Percentiles rank a stretch among this genome's conserved stretches.
Evolutionary conservation across 2,888 invertebrate genomes (phyloP).

Genomic region (Metellina segmentata): DNA sequence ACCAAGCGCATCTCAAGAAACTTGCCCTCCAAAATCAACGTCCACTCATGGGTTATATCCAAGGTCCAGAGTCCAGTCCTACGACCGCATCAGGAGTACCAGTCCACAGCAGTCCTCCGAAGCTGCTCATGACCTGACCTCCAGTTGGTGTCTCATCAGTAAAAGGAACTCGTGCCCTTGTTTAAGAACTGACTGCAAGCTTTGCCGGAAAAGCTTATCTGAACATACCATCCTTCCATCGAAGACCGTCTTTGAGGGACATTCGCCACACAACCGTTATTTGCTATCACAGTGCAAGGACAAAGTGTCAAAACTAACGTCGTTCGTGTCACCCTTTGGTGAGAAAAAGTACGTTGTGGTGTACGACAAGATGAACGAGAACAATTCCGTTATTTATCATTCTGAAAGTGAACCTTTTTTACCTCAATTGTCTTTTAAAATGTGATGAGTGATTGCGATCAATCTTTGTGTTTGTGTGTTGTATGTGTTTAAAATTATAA

Average conservation of each 20-base stretch:
- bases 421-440: not conserved
- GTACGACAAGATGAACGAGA: not conserved
- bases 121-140: not conserved
- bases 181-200: not conserved
- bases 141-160: slow-evolving; percentile 1
- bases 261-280: too few relatives aligned
- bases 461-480: too few relatives aligned
- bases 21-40: not conserved
- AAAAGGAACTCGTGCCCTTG: slow-evolving; percentile 13
- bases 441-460: not conserved
- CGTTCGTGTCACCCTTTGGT: not conserved
- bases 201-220: not conserved
- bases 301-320: slow-evolving; percentile 6
- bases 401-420: slow-evolving; percentile 36
- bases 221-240: not conserved
- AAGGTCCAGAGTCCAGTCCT: not conserved
- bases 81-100: not conserved
- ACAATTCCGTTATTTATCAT: slow-evolving; percentile 8
- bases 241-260: not conserved
- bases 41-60: not conserved
- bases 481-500: too few relatives aligned
- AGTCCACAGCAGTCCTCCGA: not conserved
- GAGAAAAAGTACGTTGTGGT: slow-evolving; percentile 13
- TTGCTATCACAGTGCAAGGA: not conserved
- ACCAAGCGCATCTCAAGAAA: not conserved